Conservation (phyloP, 2,113 vertebrate species). For the Platanista minor region DNA sequence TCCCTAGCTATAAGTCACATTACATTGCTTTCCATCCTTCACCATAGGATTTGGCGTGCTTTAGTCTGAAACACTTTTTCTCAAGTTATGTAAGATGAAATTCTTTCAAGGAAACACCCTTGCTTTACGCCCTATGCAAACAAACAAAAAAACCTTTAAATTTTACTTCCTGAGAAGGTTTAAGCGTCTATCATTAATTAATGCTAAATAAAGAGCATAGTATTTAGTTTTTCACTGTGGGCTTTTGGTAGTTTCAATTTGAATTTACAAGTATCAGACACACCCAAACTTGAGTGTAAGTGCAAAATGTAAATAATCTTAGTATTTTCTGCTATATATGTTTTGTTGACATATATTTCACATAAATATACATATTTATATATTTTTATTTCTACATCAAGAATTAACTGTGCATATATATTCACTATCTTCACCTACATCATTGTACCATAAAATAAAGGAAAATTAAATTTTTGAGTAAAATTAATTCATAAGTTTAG, state of each 20-base stretch:
- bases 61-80: not conserved
- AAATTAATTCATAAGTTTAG: not conserved
- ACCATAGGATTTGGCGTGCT: not conserved
- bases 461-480: not conserved
- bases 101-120: not conserved
- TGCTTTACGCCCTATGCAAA: not conserved
- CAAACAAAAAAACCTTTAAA: not conserved
- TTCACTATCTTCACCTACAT: not conserved
- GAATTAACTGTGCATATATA: not conserved
- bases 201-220: not conserved
- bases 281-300: not conserved
- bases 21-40: not conserved
- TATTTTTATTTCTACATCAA: not conserved
- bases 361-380: not conserved
- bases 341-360: not conserved
- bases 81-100: not conserved
- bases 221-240: not conserved
- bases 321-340: not conserved
- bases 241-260: not conserved
- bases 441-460: not conserved
- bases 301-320: not conserved
- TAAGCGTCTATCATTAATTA: not conserved
- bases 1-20: not conserved
- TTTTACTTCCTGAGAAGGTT: not conserved
- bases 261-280: not conserved